A percentile compares a stretch with the other conserved stretches of the same genome.
phyloP scores from a whole-genome alignment of 2,797 vertebrate genomes.

The Uromys caudimaculatus region DNA sequence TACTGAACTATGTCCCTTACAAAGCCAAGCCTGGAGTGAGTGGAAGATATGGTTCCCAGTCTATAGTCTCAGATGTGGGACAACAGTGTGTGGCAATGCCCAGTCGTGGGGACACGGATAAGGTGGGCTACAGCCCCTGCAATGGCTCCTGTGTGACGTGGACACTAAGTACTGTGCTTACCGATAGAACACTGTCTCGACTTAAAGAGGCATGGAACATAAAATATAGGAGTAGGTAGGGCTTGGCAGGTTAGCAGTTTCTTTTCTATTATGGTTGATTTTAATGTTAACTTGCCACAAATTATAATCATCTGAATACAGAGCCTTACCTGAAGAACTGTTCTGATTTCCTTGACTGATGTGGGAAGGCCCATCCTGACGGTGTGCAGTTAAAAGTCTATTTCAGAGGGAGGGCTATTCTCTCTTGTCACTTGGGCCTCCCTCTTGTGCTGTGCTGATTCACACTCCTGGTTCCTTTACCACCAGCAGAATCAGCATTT shows the following conservation, averaged over 20 bases:
- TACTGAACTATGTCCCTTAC: not conserved
- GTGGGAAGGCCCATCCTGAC: not conserved
- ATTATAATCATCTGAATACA: not conserved
- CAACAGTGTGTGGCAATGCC: not conserved
- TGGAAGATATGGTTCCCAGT: not conserved
- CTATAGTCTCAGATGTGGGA: not conserved
- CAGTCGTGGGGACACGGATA: not conserved
- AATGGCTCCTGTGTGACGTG: not conserved
- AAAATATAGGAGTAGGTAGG: not conserved
- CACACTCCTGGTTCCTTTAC: not conserved
- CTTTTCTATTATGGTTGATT: not conserved
- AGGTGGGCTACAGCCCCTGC: not conserved
- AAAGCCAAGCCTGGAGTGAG: not conserved
- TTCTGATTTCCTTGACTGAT: not conserved
- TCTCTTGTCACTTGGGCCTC: not conserved
- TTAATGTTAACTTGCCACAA: not conserved
- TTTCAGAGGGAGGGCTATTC: not conserved
- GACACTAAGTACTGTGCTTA: not conserved
- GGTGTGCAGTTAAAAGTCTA: not conserved
- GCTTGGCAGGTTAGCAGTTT: not conserved
- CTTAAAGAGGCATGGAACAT: not conserved
- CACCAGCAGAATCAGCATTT: not conserved
- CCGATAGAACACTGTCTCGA: not conserved
- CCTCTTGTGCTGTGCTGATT: not conserved
- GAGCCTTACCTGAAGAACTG: not conserved